A percentile compares a stretch with the other conserved stretches of the same genome.
Evolutionary conservation across 2,888 invertebrate species (phyloP).

Genomic region (Rugalucina vietnamica): DNA sequence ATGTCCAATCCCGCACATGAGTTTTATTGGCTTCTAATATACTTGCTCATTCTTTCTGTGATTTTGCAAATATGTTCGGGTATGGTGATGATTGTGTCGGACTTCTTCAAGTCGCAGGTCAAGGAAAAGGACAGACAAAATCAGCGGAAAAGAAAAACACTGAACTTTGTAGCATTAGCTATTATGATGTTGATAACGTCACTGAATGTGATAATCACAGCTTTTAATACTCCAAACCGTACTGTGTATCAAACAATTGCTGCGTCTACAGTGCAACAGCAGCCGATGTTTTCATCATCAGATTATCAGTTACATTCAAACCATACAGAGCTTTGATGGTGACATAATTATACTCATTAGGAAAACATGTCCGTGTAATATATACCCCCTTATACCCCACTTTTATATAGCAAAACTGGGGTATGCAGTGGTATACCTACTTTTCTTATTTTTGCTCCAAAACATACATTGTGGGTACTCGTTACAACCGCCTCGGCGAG

Average conservation of each 20-base stretch:
- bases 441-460: no score
- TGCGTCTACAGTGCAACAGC: background rate
- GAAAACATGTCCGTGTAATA: no score
- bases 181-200: conserved; percentile 57
- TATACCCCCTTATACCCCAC: no score
- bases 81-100: conserved; percentile 52
- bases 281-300: background rate
- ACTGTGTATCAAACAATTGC: background rate
- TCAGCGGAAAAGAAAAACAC: conserved; percentile 45
- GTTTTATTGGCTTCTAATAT: conserved; percentile 51
- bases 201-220: conserved; percentile 59
- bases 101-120: conserved; percentile 57
- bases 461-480: no score
- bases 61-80: conserved; percentile 52
- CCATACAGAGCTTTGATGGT: conserved; percentile 1
- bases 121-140: conserved; percentile 47
- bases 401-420: no score
- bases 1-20: conserved; percentile 52
- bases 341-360: no score
- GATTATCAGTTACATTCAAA: background rate
- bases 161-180: conserved; percentile 54
- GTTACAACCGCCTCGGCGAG: no score
- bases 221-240: conserved; percentile 46
- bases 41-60: conserved; percentile 52
- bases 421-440: no score